A percentile compares a stretch with the other conserved stretches of the same genome.
These are phyloP conservation scores for Fopius arisanus DNA, from an alignment of 1,140 invertebrate genomes.

Conservation along the genomic window DNA sequence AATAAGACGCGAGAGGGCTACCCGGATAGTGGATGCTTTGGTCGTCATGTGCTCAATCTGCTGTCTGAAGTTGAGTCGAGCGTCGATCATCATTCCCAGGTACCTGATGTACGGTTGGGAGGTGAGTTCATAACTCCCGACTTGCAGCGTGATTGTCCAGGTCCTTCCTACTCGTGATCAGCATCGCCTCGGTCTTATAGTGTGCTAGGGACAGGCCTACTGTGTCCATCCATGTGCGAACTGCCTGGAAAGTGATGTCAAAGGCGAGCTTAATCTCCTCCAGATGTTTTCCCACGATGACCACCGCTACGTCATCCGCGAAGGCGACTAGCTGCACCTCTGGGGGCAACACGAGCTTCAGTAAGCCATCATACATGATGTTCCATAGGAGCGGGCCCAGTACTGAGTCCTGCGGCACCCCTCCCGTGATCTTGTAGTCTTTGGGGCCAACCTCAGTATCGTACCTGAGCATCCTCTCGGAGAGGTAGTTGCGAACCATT, in stretches of 20 bases:
- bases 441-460: no score
- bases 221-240: constrained; percentile 12
- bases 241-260: background rate
- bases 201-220: background rate
- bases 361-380: no score
- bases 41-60: background rate
- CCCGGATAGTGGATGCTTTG: background rate
- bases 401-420: no score
- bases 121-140: background rate
- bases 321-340: no score
- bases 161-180: background rate
- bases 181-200: constrained; percentile 16
- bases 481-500: constrained; percentile 1
- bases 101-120: background rate
- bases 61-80: constrained; percentile 15
- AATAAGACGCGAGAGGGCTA: background rate
- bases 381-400: no score
- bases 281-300: no score
- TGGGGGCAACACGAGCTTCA: no score
- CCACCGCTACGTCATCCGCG: no score
- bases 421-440: no score
- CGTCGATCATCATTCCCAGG: background rate
- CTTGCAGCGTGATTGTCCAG: constrained; percentile 3
- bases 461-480: no score
- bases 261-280: no score